A percentile compares a stretch with the other conserved stretches of the same genome.
Conservation (phyloP, 1,140 invertebrate genomes). For the Atta texana region DNA sequence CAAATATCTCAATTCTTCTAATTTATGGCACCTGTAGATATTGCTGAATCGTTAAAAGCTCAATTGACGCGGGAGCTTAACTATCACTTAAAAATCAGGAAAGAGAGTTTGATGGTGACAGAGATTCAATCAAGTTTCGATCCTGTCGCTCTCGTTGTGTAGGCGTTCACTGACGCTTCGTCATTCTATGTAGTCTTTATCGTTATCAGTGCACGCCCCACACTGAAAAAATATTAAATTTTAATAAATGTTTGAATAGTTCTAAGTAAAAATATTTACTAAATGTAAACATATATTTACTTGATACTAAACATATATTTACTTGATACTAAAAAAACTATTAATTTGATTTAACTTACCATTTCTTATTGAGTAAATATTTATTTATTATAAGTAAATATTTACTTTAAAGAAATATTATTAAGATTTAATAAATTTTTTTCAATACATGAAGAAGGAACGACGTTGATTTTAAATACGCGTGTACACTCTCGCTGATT, state of each 20-base stretch:
- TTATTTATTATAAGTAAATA: no score
- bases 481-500: background rate
- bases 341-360: no score
- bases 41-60: background rate
- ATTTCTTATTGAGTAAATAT: no score
- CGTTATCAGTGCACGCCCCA: constrained; percentile 33
- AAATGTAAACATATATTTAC: no score
- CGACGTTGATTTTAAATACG: background rate
- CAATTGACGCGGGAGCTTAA: background rate
- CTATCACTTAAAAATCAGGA: background rate
- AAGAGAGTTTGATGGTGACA: background rate
- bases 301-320: no score
- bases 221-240: no score
- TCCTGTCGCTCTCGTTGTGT: background rate
- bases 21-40: background rate
- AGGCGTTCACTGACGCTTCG: constrained; percentile 5
- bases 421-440: no score
- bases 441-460: background rate
- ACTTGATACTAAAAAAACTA: no score
- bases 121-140: constrained; percentile 30
- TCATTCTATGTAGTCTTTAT: constrained; percentile 25
- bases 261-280: no score
- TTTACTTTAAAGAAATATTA: no score
- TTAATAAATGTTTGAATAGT: no score
- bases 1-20: background rate